Evolutionary conservation across 2,113 vertebrate genomes (phyloP).

Genomic region (Notarius quadriscutis): DNA sequence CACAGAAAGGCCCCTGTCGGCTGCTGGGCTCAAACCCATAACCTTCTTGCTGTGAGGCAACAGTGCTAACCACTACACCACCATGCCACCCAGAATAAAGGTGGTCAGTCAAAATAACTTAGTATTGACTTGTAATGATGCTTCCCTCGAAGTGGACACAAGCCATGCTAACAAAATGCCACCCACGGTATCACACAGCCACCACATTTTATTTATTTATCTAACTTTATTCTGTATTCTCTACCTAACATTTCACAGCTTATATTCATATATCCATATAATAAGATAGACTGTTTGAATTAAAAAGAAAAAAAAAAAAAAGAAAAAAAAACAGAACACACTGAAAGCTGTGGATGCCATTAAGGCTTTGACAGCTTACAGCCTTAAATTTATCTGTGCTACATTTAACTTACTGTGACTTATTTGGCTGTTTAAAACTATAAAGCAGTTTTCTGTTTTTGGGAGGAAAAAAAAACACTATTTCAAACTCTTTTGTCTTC

Average conservation of each 20-base stretch:
- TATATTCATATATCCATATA: background rate
- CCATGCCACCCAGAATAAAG: background rate
- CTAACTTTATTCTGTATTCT: background rate
- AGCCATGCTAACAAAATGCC: background rate
- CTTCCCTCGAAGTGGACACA: background rate
- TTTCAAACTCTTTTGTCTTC: background rate
- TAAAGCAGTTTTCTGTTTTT: background rate
- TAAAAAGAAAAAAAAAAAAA: background rate
- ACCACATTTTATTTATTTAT: too few relatives aligned
- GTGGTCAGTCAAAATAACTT: background rate
- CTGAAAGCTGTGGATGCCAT: conserved; percentile 5
- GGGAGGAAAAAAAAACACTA: background rate
- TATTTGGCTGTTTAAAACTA: conserved; percentile 1
- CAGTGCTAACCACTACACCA: too few relatives aligned
- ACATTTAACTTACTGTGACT: background rate
- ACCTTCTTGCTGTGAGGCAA: too few relatives aligned
- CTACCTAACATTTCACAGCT: background rate
- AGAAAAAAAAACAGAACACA: background rate
- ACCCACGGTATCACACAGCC: background rate
- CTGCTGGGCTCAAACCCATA: too few relatives aligned
- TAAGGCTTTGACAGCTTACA: conserved; percentile 1
- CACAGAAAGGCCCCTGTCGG: too few relatives aligned
- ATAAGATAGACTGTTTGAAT: background rate
- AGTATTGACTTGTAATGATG: background rate
- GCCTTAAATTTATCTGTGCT: background rate